Conservation (phyloP, 2,113 vertebrate species). For the Poeciliopsis turrubarensis region DNA sequence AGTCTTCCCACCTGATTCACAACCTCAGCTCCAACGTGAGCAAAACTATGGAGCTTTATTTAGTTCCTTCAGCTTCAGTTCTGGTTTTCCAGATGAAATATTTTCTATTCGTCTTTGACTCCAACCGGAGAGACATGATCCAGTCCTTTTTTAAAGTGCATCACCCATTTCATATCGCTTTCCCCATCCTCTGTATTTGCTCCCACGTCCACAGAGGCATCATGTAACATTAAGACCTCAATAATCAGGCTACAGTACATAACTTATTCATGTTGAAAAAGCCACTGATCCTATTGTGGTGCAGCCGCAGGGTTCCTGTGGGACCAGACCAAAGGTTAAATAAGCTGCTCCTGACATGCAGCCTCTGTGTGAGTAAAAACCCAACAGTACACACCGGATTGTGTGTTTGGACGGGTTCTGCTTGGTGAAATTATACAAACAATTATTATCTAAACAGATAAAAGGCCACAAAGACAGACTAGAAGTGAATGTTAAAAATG, state of each 20-base stretch:
- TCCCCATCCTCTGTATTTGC: not conserved
- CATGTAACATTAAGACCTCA: constrained; percentile 17
- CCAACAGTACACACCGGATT: constrained; percentile 10
- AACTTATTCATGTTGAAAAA: constrained; percentile 31
- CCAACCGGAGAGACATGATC: not conserved
- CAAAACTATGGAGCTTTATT: not conserved
- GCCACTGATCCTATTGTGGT: constrained; percentile 12
- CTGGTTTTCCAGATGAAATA: not conserved
- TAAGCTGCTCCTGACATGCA: constrained; percentile 28
- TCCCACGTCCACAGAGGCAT: not conserved
- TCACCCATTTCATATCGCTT: not conserved
- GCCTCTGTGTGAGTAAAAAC: constrained; percentile 3
- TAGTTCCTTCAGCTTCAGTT: not conserved
- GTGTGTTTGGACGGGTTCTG: not conserved
- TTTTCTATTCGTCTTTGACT: not conserved
- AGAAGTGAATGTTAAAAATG: constrained; percentile 9
- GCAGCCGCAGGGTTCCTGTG: constrained; percentile 27
- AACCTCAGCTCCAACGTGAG: not conserved
- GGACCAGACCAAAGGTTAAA: constrained; percentile 40
- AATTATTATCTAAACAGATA: not conserved
- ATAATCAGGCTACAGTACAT: constrained; percentile 4
- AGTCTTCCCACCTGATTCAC: not conserved
- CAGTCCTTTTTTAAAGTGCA: not conserved
- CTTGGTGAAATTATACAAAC: constrained; percentile 4
- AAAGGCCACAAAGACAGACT: not conserved